These are phyloP conservation scores for Lottia scabra DNA, from an alignment of 2,888 invertebrate genomes.

Conservation along the genomic window DNA sequence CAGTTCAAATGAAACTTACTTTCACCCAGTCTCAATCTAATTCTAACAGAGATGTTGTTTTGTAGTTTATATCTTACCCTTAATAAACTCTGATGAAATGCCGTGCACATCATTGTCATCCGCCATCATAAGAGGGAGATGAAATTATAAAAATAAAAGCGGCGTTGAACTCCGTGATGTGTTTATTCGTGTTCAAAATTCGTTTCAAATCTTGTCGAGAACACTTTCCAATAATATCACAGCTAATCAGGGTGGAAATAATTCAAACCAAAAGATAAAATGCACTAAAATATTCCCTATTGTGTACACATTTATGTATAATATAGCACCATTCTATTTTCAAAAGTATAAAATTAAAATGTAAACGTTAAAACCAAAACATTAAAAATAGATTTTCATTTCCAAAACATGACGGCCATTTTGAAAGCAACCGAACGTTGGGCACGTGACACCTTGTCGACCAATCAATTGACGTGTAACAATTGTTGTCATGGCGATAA, in stretches of 20 bases:
- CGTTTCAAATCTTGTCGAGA: too few relatives aligned
- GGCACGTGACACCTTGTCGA: constrained; percentile 45
- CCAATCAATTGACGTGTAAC: constrained; percentile 51
- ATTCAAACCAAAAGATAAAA: neutral
- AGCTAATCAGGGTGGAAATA: neutral
- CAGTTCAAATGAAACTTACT: too few relatives aligned
- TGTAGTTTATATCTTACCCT: too few relatives aligned
- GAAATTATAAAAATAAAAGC: neutral
- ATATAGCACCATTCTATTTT: too few relatives aligned
- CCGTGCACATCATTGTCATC: constrained; percentile 68
- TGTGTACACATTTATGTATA: too few relatives aligned
- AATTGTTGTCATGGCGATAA: constrained; percentile 63
- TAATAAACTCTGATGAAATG: constrained; percentile 68
- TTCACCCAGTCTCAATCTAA: too few relatives aligned
- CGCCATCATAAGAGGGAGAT: constrained; percentile 49
- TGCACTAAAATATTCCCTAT: neutral
- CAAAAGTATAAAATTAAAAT: neutral
- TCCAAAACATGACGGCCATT: constrained; percentile 54
- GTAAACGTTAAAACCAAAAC: neutral
- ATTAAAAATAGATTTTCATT: constrained; percentile 15
- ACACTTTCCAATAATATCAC: neutral
- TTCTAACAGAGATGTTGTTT: too few relatives aligned
- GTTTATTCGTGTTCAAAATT: too few relatives aligned
- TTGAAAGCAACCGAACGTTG: constrained; percentile 51
- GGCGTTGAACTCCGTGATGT: too few relatives aligned